These are phyloP conservation scores for Periphyllus acericola DNA, from an alignment of 2,888 invertebrate species.

Conservation along the genomic window DNA sequence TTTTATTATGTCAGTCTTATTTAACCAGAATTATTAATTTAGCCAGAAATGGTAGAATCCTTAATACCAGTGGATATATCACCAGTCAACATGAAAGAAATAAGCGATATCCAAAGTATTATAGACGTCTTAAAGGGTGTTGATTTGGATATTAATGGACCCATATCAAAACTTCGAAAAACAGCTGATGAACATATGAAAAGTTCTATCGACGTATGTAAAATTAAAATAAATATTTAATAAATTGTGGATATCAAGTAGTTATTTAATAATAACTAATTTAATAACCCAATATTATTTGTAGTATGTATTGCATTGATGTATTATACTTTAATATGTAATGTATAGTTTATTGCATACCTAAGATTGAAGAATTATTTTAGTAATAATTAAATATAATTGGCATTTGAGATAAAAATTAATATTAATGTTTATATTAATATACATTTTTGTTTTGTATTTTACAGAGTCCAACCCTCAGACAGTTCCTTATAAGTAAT, in stretches of 20 bases:
- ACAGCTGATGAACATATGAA: slow-evolving; percentile 74
- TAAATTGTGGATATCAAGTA: not conserved
- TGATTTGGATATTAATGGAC: slow-evolving; percentile 72
- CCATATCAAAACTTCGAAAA: slow-evolving; percentile 78
- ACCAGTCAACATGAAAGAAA: slow-evolving; percentile 74
- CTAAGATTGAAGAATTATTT: not conserved
- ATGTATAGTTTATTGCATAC: not conserved
- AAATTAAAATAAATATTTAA: not conserved
- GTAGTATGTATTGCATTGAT: not conserved
- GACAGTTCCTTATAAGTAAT: slow-evolving; percentile 86
- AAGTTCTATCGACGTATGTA: slow-evolving; percentile 60
- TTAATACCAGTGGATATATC: slow-evolving; percentile 79
- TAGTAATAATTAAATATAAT: not conserved
- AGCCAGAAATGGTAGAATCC: slow-evolving; percentile 70
- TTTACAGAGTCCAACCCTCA: slow-evolving; percentile 67
- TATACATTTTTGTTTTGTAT: slow-evolving; percentile 13
- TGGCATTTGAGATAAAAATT: not conserved
- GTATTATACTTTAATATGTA: not conserved
- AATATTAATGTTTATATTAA: not conserved
- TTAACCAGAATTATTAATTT: not conserved
- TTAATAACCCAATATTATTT: not conserved
- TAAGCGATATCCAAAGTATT: slow-evolving; percentile 73
- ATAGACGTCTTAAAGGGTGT: slow-evolving; percentile 77
- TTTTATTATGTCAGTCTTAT: not conserved
- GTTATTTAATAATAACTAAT: not conserved